phyloP scores from a whole-genome alignment of 2,797 vertebrate genomes.

The Ptychadena robeensis region DNA sequence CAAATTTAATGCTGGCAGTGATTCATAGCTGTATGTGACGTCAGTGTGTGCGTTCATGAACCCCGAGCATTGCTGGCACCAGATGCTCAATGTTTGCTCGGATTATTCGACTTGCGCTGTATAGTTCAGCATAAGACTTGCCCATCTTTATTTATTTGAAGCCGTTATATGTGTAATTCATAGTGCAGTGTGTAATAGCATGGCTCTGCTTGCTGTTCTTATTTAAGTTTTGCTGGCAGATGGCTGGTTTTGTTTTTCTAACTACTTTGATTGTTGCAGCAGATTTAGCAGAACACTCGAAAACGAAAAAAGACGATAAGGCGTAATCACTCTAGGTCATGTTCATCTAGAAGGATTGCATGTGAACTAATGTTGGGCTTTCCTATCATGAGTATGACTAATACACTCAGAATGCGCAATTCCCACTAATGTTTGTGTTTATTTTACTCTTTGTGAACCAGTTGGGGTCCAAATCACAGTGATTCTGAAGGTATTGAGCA shows the following conservation, averaged over 20 bases:
- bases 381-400: too few species aligned
- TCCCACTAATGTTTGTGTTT: not conserved
- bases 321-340: conserved; percentile 31
- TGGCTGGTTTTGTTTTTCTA: conserved; percentile 29
- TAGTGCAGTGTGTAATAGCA: conserved; percentile 4
- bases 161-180: not conserved
- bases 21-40: conserved; percentile 35
- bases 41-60: conserved; percentile 25
- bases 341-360: not conserved
- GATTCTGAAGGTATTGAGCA: too few species aligned
- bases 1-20: conserved; percentile 36
- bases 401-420: not conserved
- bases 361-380: not conserved
- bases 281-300: conserved; percentile 12
- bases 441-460: not conserved
- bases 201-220: not conserved
- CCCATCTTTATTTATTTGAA: not conserved
- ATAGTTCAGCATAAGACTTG: conserved; percentile 13
- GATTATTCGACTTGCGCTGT: conserved; percentile 5
- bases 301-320: conserved; percentile 16
- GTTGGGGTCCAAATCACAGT: too few species aligned
- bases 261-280: conserved; percentile 18
- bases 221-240: conserved; percentile 24
- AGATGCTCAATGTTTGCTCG: conserved; percentile 44
- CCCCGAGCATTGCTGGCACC: conserved; percentile 28